Evolutionary conservation across 2,888 invertebrate genomes (phyloP).

Genomic region (Cerastis leucographa): DNA sequence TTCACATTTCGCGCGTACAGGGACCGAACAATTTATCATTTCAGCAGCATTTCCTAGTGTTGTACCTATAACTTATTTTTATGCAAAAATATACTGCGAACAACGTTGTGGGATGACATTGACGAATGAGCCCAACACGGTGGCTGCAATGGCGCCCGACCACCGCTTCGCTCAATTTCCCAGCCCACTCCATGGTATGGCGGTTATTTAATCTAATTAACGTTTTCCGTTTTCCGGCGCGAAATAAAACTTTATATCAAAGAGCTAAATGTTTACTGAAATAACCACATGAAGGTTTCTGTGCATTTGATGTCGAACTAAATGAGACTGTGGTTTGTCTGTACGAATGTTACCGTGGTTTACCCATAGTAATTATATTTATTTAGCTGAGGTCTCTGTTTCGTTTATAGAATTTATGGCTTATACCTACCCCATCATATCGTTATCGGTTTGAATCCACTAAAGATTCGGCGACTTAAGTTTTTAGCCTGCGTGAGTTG

Average conservation of each 20-base stretch:
- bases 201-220: slow-evolving; percentile 71
- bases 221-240: slow-evolving; percentile 62
- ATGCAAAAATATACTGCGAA: slow-evolving; percentile 85
- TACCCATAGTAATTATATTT: neutral
- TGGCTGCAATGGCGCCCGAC: slow-evolving; percentile 72
- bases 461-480: neutral
- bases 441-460: neutral
- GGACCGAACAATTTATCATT: slow-evolving; percentile 69
- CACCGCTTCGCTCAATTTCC: slow-evolving; percentile 77
- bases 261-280: slow-evolving; percentile 64
- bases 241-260: slow-evolving; percentile 68
- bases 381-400: slow-evolving; percentile 1
- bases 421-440: neutral
- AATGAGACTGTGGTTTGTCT: slow-evolving; percentile 52
- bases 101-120: slow-evolving; percentile 79
- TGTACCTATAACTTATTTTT: slow-evolving; percentile 79
- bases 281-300: slow-evolving; percentile 65
- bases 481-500: neutral
- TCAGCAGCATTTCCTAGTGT: slow-evolving; percentile 69
- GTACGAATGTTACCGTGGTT: slow-evolving; percentile 16
- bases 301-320: slow-evolving; percentile 57
- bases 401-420: slow-evolving; percentile 20
- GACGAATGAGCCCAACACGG: slow-evolving; percentile 77
- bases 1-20: slow-evolving; percentile 53
- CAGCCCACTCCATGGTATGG: slow-evolving; percentile 73